These are phyloP conservation scores for Isurus oxyrinchus DNA, from an alignment of 2,113 vertebrate species.

Conservation along the genomic window DNA sequence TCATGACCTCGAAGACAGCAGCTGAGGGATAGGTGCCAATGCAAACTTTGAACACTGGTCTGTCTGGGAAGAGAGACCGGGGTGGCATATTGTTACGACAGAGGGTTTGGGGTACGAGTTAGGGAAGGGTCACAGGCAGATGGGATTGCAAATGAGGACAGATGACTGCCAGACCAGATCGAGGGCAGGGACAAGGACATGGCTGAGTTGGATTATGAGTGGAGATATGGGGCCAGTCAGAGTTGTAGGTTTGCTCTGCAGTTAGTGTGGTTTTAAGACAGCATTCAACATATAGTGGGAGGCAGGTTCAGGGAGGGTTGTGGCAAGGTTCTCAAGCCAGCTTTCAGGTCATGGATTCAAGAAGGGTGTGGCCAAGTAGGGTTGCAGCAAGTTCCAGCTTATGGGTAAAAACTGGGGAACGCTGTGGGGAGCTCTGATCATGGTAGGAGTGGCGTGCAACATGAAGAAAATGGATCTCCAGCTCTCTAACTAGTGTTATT, in stretches of 20 bases:
- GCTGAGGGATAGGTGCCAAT: not conserved
- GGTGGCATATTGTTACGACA: not conserved
- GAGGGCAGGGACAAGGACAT: not conserved
- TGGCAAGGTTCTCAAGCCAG: not conserved
- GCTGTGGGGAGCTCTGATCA: not conserved
- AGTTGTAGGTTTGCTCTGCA: not conserved
- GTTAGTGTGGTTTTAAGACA: not conserved
- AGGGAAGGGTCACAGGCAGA: not conserved
- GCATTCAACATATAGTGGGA: not conserved
- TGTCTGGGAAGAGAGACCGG: not conserved
- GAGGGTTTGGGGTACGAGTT: not conserved
- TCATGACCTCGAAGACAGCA: not conserved
- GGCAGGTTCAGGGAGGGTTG: not conserved
- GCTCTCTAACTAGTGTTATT: not conserved
- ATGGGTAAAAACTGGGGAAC: not conserved
- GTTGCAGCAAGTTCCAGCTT: not conserved
- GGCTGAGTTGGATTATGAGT: not conserved
- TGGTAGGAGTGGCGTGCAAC: not conserved
- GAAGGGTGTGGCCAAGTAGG: not conserved
- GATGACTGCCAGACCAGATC: not conserved
- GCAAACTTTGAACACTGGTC: not conserved
- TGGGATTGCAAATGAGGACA: not conserved
- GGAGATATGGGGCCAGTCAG: not conserved
- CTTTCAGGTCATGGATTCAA: not conserved
- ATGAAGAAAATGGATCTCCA: not conserved